Conservation (phyloP, 2,113 vertebrate genomes). For the Cryptomyrus ogoouensis region DNA sequence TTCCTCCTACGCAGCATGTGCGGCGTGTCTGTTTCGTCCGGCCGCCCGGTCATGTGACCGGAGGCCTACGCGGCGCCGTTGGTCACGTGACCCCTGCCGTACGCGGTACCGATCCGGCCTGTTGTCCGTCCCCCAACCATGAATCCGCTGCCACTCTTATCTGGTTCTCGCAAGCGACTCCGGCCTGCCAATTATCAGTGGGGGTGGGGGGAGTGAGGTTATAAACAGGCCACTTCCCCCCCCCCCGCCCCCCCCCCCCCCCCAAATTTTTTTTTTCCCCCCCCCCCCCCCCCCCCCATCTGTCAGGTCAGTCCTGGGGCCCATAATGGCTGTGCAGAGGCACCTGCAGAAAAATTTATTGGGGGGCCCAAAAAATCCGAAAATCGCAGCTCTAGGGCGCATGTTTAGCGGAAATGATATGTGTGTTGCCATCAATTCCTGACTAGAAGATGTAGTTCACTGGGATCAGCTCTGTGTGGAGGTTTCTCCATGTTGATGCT, state of each 20-base stretch:
- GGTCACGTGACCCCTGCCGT: background rate
- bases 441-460: background rate
- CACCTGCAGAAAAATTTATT: too few relatives aligned
- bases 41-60: background rate
- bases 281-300: too few relatives aligned
- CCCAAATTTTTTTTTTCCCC: too few relatives aligned
- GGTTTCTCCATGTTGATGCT: background rate
- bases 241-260: background rate
- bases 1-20: conserved; percentile 28
- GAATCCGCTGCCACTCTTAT: background rate
- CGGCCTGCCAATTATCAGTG: background rate
- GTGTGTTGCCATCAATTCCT: background rate
- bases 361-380: background rate
- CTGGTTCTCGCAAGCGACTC: background rate
- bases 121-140: background rate
- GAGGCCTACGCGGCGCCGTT: background rate
- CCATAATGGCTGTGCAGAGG: background rate
- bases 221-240: background rate
- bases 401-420: background rate
- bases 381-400: background rate
- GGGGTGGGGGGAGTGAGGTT: background rate
- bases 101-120: background rate
- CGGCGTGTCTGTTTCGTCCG: background rate
- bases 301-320: background rate
- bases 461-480: background rate